Conservation (phyloP, 2,888 invertebrate genomes). For the Prosopocoilus inquinatus region DNA sequence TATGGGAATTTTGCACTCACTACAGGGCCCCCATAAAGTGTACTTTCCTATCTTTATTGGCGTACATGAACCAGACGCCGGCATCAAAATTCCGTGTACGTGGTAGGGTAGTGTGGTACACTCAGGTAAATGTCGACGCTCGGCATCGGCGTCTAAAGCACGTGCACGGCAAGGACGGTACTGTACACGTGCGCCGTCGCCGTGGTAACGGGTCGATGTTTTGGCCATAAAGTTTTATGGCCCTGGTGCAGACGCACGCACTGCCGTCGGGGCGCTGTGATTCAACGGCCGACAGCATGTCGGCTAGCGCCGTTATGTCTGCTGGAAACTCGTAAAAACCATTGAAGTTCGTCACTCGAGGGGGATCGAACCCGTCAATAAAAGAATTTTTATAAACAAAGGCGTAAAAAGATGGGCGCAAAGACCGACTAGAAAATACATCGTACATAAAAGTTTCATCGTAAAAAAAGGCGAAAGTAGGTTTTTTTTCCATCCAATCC, state of each 20-base stretch:
- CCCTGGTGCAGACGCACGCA: conserved; percentile 46
- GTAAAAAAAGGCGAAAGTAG: no score
- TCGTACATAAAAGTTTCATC: no score
- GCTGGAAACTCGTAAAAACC: conserved; percentile 44
- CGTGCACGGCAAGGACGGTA: conserved; percentile 25
- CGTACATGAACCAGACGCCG: conserved; percentile 14
- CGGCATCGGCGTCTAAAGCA: conserved; percentile 17
- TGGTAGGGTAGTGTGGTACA: not conserved
- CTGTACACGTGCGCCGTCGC: conserved; percentile 45
- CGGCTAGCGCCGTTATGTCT: conserved; percentile 43
- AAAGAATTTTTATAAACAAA: no score
- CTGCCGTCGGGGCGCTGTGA: conserved; percentile 46
- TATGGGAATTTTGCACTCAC: no score
- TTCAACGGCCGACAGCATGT: conserved; percentile 38
- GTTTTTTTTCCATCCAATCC: no score
- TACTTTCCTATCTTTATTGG: conserved; percentile 14
- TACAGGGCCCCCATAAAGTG: no score
- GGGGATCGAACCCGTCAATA: not conserved
- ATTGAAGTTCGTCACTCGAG: conserved; percentile 32
- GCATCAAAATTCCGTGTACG: conserved; percentile 1
- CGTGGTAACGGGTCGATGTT: conserved; percentile 51
- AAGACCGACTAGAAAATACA: no score
- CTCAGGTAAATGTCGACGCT: conserved; percentile 7
- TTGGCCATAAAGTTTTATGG: conserved; percentile 53
- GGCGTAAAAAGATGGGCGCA: no score